Conservation (phyloP, 2,888 invertebrate genomes). For the Himalopsyche kuldschensis region DNA sequence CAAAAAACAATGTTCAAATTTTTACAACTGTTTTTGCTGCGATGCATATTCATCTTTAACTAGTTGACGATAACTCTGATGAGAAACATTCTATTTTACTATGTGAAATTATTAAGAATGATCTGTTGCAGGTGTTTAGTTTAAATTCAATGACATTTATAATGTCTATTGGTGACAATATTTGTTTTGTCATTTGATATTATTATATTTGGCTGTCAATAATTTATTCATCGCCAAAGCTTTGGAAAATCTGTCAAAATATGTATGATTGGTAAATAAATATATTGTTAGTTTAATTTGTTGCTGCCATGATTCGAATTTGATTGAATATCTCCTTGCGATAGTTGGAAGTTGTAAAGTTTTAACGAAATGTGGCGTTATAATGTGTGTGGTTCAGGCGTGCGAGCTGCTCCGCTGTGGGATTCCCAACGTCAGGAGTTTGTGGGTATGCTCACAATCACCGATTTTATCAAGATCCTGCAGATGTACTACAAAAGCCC, state of each 20-base stretch:
- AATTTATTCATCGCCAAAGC: no score
- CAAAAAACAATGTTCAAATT: no score
- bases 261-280: background rate
- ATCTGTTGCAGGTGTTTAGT: background rate
- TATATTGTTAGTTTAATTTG: background rate
- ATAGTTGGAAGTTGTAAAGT: background rate
- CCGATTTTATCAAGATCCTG: conserved; percentile 98
- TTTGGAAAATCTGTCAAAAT: no score
- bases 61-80: no score
- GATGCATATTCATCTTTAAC: no score
- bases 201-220: no score
- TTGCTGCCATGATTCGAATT: background rate
- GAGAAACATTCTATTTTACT: no score
- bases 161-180: background rate
- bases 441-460: conserved; percentile 98
- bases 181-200: no score
- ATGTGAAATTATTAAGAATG: background rate
- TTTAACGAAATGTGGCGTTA: background rate
- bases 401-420: conserved; percentile 97
- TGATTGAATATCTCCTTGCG: no score
- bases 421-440: conserved; percentile 89
- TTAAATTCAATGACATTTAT: background rate
- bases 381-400: conserved; percentile 60
- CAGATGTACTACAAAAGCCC: conserved; percentile 97
- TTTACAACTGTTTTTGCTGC: no score